Base-by-base conservation (phyloP, 2,797 vertebrate species). In the Scarus forsteni region DNA sequence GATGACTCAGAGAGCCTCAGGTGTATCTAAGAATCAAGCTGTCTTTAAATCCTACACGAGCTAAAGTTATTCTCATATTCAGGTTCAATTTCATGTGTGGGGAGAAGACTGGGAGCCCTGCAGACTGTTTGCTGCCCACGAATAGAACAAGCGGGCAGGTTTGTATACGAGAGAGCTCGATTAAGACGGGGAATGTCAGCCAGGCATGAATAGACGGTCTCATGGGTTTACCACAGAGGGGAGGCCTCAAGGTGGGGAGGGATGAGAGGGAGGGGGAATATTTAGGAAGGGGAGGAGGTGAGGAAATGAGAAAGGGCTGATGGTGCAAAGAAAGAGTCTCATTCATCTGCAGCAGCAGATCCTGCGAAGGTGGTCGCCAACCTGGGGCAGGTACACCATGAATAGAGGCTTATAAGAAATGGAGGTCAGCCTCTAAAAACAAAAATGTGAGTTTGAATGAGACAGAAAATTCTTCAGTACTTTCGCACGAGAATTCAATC, bases 151-250 rank as follows among this genome's bases (percentile, higher is more conserved):
- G 73, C 8, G 56, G 59, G 45, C 45, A 76, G 45, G 53, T 76
- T 56, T 79, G 76, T 45, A 48, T 71, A 18, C 16, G 48, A 60
- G 63, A n/a, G 65, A 38, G 66, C 70, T 70, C 9, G 5, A 65
- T 65, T 75, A 72, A 75, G 83, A 84, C 81, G 86, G 85, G 84
- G 85, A 88, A 85, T 84, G 83, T 86, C 82, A 81, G 65, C 77
- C 66, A 77, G 79, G 72, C 81, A 91, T 93, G 93, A 93, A 94
- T 92, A 89, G 88, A 86, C 73, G n/a, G 88, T 84, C 84, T 93
- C 83, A 90, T 92, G 59, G 75, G 67, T 80, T 60, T 67, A 79
- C 69, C 85, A 83, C 59, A 34, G 66, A 44, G 53, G 71, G 80
- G 87, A 75, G 83, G 80, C 75, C 82, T 73, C 43, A 68, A 77